Base-by-base conservation (phyloP, 92 coral and sea anemone genomes). In the Muricea muricata region DNA sequence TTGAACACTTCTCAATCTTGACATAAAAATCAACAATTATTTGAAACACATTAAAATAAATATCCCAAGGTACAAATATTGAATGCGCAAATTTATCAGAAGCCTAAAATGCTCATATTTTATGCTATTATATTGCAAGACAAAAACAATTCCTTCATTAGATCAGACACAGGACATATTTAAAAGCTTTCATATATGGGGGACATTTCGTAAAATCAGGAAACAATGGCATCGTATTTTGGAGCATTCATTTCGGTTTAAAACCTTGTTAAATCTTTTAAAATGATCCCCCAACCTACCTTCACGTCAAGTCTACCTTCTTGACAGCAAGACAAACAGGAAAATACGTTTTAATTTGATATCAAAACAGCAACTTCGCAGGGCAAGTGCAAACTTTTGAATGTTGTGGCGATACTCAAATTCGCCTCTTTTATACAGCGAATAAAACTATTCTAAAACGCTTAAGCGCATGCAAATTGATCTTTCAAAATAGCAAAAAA, bases 271-370 rank as follows among this genome's bases (percentile, higher is more conserved):
- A 52, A 52, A 63, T 63, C 15, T 23, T 34, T 34, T 10, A 9
- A 42, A 70, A 18, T 23, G 17, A 70, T 24, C 28, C 29, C n/a
- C 29, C 25, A 50, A 47, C 21, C 11, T 52, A 75, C 63, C 65
- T 75, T 75, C 80, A 75, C 80, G 80, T 47, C 65, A 73, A 73
- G 34, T 14, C 0, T 54, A 48, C 39, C 23, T 48, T 52, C 80
- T 14, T 18, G 65, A 30, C 65, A 52, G 65, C 63, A 75, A 75
- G 66, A 37, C 39, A 29, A 47, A 75, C 57, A 1, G 65, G 50
- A 75, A 47, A 46, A 1, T 17, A 29, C 21, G 4, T 54, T 30
- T 75, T 18, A 75, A 54, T 29, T 73, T 28, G 56, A 46, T 33
- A n/a, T 73, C 20, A 73, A 42, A 26, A n/a, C 8, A 40, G 34